These are phyloP conservation scores for Microtus oregoni DNA, from an alignment of 2,113 vertebrate genomes.

Conservation along the genomic window DNA sequence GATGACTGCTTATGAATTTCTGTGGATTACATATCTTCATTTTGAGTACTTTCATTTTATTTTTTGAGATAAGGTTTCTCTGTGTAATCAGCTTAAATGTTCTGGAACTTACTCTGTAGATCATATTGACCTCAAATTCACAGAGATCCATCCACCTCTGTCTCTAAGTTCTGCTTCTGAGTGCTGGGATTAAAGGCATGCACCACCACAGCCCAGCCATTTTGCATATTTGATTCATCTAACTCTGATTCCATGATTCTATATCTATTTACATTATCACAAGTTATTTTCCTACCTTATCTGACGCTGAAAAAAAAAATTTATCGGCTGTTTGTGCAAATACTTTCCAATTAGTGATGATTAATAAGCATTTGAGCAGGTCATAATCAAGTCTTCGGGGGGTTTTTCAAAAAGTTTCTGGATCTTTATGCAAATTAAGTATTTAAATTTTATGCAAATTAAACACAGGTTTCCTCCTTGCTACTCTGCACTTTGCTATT, in stretches of 20 bases:
- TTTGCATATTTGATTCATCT: background rate
- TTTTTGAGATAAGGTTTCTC: background rate
- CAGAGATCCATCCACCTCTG: background rate
- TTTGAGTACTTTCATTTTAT: background rate
- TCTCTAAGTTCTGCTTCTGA: background rate
- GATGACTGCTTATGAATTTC: background rate
- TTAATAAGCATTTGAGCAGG: slow-evolving; percentile 8
- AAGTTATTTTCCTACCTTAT: background rate
- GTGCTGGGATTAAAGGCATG: background rate
- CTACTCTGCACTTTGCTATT: slow-evolving; percentile 17
- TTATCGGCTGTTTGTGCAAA: background rate
- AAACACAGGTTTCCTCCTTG: background rate
- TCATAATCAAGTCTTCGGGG: background rate
- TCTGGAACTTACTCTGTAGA: background rate
- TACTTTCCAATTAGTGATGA: background rate
- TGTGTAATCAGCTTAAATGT: background rate
- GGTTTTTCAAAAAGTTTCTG: background rate
- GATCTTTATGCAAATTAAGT: slow-evolving; percentile 18
- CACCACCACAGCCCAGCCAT: background rate
- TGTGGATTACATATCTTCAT: background rate
- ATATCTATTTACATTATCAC: background rate
- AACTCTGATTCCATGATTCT: background rate
- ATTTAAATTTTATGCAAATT: background rate
- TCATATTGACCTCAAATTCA: background rate
- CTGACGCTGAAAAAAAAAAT: background rate